Percentiles rank a stretch among this genome's conserved stretches.
Evolutionary conservation across 2,797 vertebrate species (phyloP).

Genomic region (Emys orbicularis): DNA sequence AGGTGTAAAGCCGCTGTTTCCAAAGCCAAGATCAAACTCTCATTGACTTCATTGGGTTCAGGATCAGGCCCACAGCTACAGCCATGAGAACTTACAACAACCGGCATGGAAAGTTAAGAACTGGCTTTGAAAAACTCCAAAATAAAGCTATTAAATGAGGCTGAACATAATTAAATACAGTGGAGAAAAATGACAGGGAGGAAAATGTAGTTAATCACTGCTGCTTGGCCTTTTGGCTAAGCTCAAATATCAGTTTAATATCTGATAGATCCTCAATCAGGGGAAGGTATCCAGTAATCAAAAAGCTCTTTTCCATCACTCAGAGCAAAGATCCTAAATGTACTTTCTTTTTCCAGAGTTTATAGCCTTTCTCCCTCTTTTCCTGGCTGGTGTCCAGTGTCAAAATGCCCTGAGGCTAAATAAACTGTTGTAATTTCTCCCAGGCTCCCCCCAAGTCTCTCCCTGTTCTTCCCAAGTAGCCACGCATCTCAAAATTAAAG

Average conservation of each 20-base stretch:
- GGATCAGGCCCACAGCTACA: background rate
- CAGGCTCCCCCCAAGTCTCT: background rate
- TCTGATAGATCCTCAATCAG: background rate
- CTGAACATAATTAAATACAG: background rate
- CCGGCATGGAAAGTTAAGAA: background rate
- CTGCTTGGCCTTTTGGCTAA: background rate
- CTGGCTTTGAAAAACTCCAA: background rate
- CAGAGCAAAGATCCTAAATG: background rate
- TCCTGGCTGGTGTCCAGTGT: background rate
- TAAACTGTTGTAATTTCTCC: background rate
- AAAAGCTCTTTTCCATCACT: background rate
- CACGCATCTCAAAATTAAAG: slow-evolving; percentile 10
- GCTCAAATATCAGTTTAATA: background rate
- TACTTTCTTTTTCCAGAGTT: background rate
- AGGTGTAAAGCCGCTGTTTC: background rate
- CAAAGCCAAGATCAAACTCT: background rate
- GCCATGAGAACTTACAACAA: background rate
- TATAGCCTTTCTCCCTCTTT: background rate
- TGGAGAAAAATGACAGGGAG: background rate
- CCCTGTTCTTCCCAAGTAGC: slow-evolving; percentile 37
- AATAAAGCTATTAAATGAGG: background rate
- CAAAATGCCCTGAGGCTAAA: background rate
- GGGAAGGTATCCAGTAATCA: background rate
- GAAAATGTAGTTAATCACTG: background rate
- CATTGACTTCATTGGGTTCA: accelerated